These are phyloP conservation scores for Probosciger aterrimus DNA, from an alignment of 2,113 vertebrate species.

Conservation along the genomic window DNA sequence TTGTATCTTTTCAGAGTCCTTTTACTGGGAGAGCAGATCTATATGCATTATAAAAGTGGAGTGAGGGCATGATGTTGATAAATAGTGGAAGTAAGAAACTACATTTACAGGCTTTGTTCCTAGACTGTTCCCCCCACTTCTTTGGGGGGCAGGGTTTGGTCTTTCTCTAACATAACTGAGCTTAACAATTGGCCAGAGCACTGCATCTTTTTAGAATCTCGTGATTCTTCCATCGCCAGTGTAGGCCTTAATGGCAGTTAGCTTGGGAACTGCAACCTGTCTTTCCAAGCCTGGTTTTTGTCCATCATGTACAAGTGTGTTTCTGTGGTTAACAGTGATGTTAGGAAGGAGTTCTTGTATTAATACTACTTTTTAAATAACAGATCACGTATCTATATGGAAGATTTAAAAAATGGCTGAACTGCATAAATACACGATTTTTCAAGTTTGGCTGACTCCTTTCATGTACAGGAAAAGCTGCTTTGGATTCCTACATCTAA, in stretches of 20 bases:
- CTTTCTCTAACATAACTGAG: not conserved
- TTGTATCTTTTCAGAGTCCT: not conserved
- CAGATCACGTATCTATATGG: not conserved
- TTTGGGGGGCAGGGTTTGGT: not conserved
- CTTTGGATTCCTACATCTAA: not conserved
- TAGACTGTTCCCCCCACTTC: not conserved
- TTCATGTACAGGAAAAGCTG: not conserved
- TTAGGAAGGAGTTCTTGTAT: not conserved
- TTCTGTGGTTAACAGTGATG: not conserved
- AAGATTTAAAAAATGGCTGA: not conserved
- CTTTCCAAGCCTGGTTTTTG: not conserved
- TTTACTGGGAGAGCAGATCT: not conserved
- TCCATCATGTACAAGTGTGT: not conserved
- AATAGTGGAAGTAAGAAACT: not conserved
- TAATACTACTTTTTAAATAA: not conserved
- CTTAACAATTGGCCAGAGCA: not conserved
- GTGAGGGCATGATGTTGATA: not conserved
- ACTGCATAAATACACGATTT: accelerated
- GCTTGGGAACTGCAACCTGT: not conserved
- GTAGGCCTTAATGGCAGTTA: not conserved
- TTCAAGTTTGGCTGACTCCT: not conserved
- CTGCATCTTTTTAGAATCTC: not conserved
- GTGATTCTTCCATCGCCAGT: not conserved
- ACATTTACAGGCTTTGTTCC: not conserved
- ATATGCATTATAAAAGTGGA: accelerated